phyloP scores from a whole-genome alignment of 2,113 vertebrate species.

The Eurypyga helias region DNA sequence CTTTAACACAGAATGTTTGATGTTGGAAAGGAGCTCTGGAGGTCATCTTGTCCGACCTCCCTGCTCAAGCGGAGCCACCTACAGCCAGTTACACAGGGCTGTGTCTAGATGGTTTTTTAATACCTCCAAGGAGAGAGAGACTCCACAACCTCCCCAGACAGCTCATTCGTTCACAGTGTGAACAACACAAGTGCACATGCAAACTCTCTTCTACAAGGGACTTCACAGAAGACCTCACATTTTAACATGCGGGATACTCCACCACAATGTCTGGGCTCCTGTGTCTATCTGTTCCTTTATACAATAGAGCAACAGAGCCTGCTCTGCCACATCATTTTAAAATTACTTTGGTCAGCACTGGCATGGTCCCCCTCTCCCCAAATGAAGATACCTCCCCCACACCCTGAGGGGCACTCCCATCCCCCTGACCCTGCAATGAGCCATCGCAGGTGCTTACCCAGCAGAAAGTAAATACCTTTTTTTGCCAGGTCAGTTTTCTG shows the following conservation, averaged over 20 bases:
- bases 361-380: background rate
- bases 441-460: background rate
- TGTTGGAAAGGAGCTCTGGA: background rate
- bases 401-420: background rate
- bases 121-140: background rate
- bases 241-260: background rate
- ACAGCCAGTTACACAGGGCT: background rate
- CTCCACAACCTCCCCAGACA: background rate
- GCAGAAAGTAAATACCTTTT: background rate
- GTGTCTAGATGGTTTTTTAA: background rate
- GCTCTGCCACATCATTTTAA: background rate
- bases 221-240: background rate
- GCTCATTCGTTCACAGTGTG: background rate
- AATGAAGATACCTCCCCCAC: background rate
- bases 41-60: background rate
- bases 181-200: background rate
- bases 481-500: constrained; percentile 5
- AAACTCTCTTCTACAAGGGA: background rate
- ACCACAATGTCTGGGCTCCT: background rate
- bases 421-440: background rate
- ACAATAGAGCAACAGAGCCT: background rate
- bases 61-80: background rate
- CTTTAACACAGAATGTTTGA: background rate
- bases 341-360: background rate
- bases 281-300: background rate